Evolutionary conservation across 2,113 vertebrate genomes (phyloP), one percentile per base, ranked within the genome.

Genomic region (Pseudorasbora parva): DNA sequence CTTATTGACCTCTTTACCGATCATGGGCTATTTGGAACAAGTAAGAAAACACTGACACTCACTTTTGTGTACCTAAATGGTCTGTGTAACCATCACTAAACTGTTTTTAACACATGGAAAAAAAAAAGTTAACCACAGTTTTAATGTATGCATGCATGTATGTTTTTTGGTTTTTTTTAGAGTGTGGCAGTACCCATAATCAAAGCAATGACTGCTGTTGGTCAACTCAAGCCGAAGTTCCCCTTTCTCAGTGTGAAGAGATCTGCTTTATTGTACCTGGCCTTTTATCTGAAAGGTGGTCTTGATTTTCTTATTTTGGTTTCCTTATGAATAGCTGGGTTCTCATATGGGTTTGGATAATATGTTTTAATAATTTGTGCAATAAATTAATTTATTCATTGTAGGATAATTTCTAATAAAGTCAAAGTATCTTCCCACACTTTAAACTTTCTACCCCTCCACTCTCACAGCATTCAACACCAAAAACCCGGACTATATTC

Each of bases 1-100:
- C n/a, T 30, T 85, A 14, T 93, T 98, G 83, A 96, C 95, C 19
- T 95, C 95, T 54, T 96, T 99, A 82, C 97, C 97, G 82, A 92
- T 94, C 43, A 81, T 95, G 87, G 97, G 97, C 88, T 99, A 98
- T 89, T 91, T 99, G 88, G 97, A 99, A 91, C 98, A 99, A 94
- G 96, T 97, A 81, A 81, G 82, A 80, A 51, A 27, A 6, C 30
- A 30, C 15, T 68, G 23, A 21, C 19, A 33, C 17, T 49, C 17
- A 45, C 15, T 68, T 68, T 41, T 41, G 4, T 68, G 8, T 41
- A 21, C 7, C 68, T 23, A 59, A 59, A 59, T 59, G 57, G 8
- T 23, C 4, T 45, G 68, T n/a, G 9, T 66, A 21, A 66, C 7
- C 62, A 37, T 43, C 66, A 64, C 8, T 33, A 21, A 37, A 37